Evolutionary conservation across 1,140 invertebrate species (phyloP).

Genomic region (Microplitis demolitor): DNA sequence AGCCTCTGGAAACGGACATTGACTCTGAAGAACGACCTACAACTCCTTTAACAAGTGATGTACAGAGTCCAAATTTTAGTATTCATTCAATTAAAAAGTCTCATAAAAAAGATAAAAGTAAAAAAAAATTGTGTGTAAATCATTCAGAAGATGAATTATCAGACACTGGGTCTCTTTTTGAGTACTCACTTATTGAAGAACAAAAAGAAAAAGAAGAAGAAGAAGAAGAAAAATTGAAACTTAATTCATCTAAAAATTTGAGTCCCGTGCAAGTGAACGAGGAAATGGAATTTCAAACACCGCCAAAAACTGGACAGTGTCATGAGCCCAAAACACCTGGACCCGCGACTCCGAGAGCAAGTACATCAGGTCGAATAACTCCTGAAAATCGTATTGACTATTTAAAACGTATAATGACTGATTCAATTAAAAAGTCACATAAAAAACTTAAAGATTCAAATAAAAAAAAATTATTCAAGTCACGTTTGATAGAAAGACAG

Average conservation of each 20-base stretch:
- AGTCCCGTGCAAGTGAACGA: not conserved
- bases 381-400: constrained; percentile 46
- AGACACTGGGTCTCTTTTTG: constrained; percentile 36
- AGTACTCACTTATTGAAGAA: constrained; percentile 19
- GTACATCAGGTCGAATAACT: constrained; percentile 29
- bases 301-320: not conserved
- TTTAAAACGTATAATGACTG: constrained; percentile 37
- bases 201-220: not conserved
- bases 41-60: constrained; percentile 13
- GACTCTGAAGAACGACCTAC: constrained; percentile 11
- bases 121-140: constrained; percentile 18
- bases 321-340: not conserved
- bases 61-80: constrained; percentile 12
- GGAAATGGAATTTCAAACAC: constrained; percentile 1
- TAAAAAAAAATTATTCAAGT: constrained; percentile 38
- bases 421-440: constrained; percentile 55
- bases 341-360: not conserved
- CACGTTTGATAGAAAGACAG: constrained; percentile 22
- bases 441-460: constrained; percentile 49
- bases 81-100: constrained; percentile 32
- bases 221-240: not conserved
- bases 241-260: not conserved
- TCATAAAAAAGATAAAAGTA: constrained; percentile 32
- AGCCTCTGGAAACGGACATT: not conserved
- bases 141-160: constrained; percentile 35